Conservation (phyloP, 2,888 invertebrate genomes). For the Vesta saturnalis region DNA sequence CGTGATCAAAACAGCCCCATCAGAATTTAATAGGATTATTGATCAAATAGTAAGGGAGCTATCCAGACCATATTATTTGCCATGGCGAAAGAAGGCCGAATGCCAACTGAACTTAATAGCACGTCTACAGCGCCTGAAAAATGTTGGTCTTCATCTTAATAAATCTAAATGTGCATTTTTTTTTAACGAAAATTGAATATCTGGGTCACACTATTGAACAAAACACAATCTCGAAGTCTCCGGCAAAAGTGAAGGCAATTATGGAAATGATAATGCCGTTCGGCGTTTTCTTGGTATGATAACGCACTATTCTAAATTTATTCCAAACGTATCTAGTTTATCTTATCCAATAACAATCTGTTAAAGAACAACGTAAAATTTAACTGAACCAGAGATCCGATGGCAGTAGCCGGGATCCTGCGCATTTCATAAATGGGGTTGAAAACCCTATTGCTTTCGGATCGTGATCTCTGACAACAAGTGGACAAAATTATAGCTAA, state of each 20-base stretch:
- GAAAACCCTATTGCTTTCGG: conserved; percentile 54
- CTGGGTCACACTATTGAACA: neutral
- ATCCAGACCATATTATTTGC: no score
- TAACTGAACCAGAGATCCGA: conserved; percentile 19
- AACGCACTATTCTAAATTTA: neutral
- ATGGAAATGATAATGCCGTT: no score
- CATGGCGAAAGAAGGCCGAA: no score
- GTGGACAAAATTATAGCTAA: conserved; percentile 33
- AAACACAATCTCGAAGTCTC: neutral
- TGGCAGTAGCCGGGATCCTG: conserved; percentile 53
- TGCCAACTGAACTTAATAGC: no score
- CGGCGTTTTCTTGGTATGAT: neutral
- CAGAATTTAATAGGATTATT: no score
- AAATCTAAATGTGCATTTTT: no score
- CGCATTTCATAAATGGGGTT: conserved; percentile 31
- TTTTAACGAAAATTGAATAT: no score
- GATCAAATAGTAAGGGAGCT: no score
- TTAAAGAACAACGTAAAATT: neutral
- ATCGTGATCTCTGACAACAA: conserved; percentile 17
- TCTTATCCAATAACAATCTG: neutral
- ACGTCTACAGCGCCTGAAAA: no score
- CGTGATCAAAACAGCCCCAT: no score
- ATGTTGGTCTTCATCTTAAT: no score
- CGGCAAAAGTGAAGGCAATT: no score
- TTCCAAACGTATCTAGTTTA: neutral